These are phyloP conservation scores for Oreochromis tanganicae DNA, from an alignment of 2,113 vertebrate genomes.

Conservation along the genomic window DNA sequence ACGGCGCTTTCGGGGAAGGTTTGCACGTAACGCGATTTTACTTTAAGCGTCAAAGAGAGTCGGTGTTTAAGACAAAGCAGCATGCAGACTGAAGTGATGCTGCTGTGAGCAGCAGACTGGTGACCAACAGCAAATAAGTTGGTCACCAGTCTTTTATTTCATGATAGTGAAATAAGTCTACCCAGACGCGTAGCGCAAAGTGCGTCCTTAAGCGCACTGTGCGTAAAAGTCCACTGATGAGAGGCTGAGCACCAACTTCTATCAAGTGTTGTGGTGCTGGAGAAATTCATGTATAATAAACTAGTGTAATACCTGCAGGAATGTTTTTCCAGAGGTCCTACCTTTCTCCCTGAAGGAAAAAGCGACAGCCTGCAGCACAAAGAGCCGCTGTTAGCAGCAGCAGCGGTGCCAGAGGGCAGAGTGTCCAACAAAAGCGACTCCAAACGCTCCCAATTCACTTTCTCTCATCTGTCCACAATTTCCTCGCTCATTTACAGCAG, in stretches of 20 bases:
- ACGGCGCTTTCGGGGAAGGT: not conserved
- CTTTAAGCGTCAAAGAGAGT: not conserved
- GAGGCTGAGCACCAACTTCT: not conserved
- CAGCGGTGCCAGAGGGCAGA: not conserved
- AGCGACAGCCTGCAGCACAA: constrained; percentile 38
- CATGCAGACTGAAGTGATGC: not conserved
- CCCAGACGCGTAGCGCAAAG: not conserved
- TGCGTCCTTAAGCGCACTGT: not conserved
- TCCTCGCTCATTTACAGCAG: not conserved
- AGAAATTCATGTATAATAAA: not conserved
- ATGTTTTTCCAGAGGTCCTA: not conserved
- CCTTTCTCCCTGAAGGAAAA: constrained; percentile 24
- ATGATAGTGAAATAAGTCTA: not conserved
- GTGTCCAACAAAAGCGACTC: not conserved
- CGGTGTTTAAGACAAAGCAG: not conserved
- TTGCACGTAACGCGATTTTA: not conserved
- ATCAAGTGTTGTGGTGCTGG: not conserved
- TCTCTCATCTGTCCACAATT: not conserved
- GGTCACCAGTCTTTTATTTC: not conserved
- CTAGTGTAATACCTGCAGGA: not conserved
- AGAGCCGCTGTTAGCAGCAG: constrained; percentile 14
- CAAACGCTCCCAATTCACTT: not conserved
- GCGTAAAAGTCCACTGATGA: constrained; percentile 10
- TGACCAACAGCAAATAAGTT: not conserved
- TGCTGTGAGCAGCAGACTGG: not conserved